Evolutionary conservation across 1,140 invertebrate genomes (phyloP), one percentile per base, ranked within the genome.

Genomic region (Liolophura sinensis): DNA sequence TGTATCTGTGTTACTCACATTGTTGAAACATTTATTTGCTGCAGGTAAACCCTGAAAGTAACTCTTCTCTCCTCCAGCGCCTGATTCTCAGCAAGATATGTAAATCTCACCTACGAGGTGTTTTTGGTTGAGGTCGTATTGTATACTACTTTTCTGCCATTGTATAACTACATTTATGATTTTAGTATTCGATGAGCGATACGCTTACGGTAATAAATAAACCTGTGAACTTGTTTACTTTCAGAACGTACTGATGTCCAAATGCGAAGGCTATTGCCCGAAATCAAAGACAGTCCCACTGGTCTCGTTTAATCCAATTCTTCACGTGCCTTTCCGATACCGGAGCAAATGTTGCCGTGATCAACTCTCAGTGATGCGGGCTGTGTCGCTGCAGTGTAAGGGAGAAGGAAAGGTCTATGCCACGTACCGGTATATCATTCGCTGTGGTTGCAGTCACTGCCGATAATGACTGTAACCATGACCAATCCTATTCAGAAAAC

Each of bases 351-450:
- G 74, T 60, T 76, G 74, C 56, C 56, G 67, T 22, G 70, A 71
- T 31, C 40, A 60, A 20, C 62, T 76, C 47, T 76, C 74, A 22
- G 70, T 76, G 52, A 76, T 76, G 74, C 74, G 74, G 52, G 74
- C 74, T 20, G 69, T 74, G 6, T 16, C 65, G 15, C 64, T 76
- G 20, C 50, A 68, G 25, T 76, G 74, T 61, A 59, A 68, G 52
- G 50, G 63, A n/a, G 72, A 60, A 1, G 51, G 69, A 47, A 22
- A 54, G 15, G 71, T 71, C 20, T 76, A 68, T 47, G 74, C 74
- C 18, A 74, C 74, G 4, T 76, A 76, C 46, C 62, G 74, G 27
- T 76, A 76, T 25, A 76, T 76, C 16, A 40, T 76, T 15, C 59
- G 65, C 15, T 76, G 74, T 63, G 63, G 60, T 22, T 76, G 74